Evolutionary conservation across 1,140 invertebrate species (phyloP).

Genomic region (Pogonomyrmex barbatus): DNA sequence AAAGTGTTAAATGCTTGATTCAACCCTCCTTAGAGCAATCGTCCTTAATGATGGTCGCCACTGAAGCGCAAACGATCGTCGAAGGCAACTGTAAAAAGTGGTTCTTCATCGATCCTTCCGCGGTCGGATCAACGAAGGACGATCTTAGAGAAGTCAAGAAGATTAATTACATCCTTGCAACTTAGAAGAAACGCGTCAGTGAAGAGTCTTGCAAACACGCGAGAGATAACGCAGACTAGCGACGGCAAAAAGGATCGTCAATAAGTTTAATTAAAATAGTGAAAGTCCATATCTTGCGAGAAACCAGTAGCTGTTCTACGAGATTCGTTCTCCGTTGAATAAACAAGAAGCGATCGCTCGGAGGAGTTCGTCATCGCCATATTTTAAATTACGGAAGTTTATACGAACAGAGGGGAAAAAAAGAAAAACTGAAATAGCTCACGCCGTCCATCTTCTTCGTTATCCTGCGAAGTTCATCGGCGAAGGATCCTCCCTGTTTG

Average conservation of each 20-base stretch:
- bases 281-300: constrained; percentile 35
- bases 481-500: constrained; percentile 36
- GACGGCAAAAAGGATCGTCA: constrained; percentile 37
- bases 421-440: not conserved
- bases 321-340: constrained; percentile 37
- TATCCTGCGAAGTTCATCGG: constrained; percentile 33
- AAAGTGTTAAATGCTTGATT: constrained; percentile 50
- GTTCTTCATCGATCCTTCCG: constrained; percentile 43
- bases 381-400: constrained; percentile 61
- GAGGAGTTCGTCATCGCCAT: constrained; percentile 27
- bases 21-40: constrained; percentile 34
- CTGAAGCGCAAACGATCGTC: constrained; percentile 52
- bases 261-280: constrained; percentile 64
- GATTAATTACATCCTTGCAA: constrained; percentile 57
- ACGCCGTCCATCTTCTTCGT: constrained; percentile 44
- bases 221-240: constrained; percentile 27
- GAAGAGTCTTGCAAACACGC: constrained; percentile 42
- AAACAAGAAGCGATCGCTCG: constrained; percentile 45
- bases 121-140: constrained; percentile 51
- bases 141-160: constrained; percentile 56
- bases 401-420: not conserved
- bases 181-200: constrained; percentile 39
- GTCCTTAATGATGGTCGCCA: constrained; percentile 52
- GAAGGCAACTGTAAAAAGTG: constrained; percentile 28
- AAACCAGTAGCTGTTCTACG: not conserved